Base-by-base conservation (phyloP, 2,113 vertebrate species). In the Ancistrus triradiatus region DNA sequence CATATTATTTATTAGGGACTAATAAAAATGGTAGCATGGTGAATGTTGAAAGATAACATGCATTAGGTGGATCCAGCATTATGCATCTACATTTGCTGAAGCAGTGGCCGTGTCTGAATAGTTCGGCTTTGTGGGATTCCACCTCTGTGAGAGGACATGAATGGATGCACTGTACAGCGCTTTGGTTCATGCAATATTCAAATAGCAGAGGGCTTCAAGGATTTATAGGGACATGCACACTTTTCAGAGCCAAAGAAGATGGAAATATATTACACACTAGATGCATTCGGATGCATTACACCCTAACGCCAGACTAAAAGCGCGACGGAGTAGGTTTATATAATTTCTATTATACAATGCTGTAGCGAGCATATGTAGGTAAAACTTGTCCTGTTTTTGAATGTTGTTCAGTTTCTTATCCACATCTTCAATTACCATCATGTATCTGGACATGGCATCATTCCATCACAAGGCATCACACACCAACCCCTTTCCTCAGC, bases 171-270 rank as follows among this genome's bases (percentile, higher is more conserved):
- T 74, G 66, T 74, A 60, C 19, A 61, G 49, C 53, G 25, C 61
- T 60, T 44, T 56, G 27, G 56, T 65, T 73, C 72, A 74, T 74
- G 72, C 61, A 74, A 69, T 74, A 69, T 74, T 74, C 61, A 74
- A 48, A 44, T 69, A 49, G 56, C 72, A 65, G 66, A 50, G 56
- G 19, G 24, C 25, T 64, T 40, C 46, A 10, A 44, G 63, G 66
- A 69, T 69, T 60, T 73, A 69, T 69, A 61, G 37, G 51, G 43
- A 59, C 48, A 64, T 59, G 63, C 59, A 42, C 48, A 55, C 43
- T 43, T 64, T 59, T 60, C 35, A 49, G 66, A 68, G 48, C 47
- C 28, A 63, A 28, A 37, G 28, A 14, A 40, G 53, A 59, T 51
- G 48, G 44, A 55, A 59, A 69, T 52, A 59, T 44, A 46, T 63